phyloP scores from a whole-genome alignment of 2,113 vertebrate species.

The Alligator sinensis region DNA sequence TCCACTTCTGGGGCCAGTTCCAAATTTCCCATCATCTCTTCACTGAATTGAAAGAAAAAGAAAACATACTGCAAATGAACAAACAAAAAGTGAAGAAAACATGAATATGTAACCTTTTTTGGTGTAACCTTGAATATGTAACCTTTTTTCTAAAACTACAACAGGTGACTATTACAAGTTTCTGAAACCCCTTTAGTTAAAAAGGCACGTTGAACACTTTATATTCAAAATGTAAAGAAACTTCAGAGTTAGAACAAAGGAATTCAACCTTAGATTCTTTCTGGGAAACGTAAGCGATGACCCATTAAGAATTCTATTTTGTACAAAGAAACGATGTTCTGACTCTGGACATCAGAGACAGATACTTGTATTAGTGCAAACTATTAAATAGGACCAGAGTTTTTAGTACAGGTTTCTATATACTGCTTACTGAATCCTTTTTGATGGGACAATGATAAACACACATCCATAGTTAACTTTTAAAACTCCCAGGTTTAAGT shows the following conservation, averaged over 20 bases:
- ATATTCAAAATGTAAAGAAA: background rate
- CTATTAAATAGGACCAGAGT: background rate
- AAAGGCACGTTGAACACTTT: background rate
- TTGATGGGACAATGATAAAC: background rate
- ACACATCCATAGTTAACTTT: background rate
- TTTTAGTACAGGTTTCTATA: background rate
- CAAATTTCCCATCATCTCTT: conserved; percentile 95
- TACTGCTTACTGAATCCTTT: background rate
- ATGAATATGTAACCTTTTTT: background rate
- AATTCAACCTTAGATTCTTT: background rate
- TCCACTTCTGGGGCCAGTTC: conserved; percentile 92
- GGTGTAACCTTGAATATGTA: too few relatives aligned
- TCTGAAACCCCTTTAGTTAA: background rate
- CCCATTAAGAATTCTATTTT: background rate
- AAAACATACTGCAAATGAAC: background rate
- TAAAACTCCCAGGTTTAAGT: too few relatives aligned
- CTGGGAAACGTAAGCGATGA: background rate
- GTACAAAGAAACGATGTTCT: background rate
- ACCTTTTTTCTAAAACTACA: background rate
- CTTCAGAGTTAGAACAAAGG: background rate
- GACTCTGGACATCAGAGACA: background rate
- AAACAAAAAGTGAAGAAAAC: background rate
- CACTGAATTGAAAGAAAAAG: conserved; percentile 67
- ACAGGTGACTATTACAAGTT: background rate
- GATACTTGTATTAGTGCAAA: background rate